Conservation (phyloP, 2,113 vertebrate species). For the Callionymus lyra region DNA sequence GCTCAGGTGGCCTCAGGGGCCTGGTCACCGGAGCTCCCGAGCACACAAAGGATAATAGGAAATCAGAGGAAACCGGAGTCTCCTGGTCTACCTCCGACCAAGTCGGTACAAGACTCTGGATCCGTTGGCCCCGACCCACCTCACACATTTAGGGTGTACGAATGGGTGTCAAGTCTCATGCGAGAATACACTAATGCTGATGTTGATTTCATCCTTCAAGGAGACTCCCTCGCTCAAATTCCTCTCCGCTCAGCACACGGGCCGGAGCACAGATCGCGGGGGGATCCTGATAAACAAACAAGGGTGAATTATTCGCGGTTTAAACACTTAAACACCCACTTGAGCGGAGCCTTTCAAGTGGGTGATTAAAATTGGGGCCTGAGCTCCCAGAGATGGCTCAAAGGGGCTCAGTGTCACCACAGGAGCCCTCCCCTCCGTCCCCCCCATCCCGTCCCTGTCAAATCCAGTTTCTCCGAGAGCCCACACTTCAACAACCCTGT, state of each 20-base stretch:
- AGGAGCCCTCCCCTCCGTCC: no score
- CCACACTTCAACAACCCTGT: not conserved
- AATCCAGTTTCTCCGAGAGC: slow-evolving; percentile 15
- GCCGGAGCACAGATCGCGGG: slow-evolving; percentile 37
- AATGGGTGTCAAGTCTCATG: slow-evolving; percentile 8
- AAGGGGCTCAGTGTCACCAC: slow-evolving; percentile 22
- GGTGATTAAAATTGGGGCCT: slow-evolving; percentile 52
- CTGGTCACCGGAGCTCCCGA: slow-evolving; percentile 21
- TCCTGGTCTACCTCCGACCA: no score
- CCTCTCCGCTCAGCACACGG: slow-evolving; percentile 43
- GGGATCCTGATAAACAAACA: slow-evolving; percentile 59
- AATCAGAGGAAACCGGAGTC: no score
- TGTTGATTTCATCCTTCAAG: slow-evolving; percentile 41
- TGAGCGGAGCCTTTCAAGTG: slow-evolving; percentile 54
- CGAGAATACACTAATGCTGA: slow-evolving; percentile 39
- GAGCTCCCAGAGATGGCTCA: slow-evolving; percentile 34
- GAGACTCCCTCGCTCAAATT: slow-evolving; percentile 45
- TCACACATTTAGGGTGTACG: slow-evolving; percentile 1
- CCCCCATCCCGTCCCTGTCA: no score
- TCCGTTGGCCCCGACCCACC: not conserved
- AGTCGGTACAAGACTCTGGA: not conserved
- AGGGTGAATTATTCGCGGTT: slow-evolving; percentile 58
- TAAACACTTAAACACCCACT: slow-evolving; percentile 63
- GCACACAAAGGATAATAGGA: slow-evolving; percentile 11
- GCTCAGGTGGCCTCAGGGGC: slow-evolving; percentile 40